These are phyloP conservation scores for Alauda arvensis DNA, from an alignment of 2,797 vertebrate species.

Conservation along the genomic window DNA sequence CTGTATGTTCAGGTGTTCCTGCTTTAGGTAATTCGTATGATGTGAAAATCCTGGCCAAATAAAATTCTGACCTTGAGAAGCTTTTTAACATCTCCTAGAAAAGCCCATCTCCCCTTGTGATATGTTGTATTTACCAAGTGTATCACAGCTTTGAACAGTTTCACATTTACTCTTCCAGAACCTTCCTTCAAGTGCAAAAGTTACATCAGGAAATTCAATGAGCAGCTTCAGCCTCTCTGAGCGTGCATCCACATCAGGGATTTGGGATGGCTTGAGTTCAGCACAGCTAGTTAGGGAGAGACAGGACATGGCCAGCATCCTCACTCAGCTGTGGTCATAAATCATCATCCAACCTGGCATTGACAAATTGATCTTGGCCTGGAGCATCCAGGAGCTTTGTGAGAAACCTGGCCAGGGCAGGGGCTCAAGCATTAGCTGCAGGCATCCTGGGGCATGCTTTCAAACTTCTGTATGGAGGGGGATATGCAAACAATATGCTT, in stretches of 20 bases:
- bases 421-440: slow-evolving; percentile 31
- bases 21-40: neutral
- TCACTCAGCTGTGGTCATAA: slow-evolving; percentile 55
- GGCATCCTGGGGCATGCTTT: slow-evolving; percentile 32
- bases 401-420: slow-evolving; percentile 44
- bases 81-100: neutral
- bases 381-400: slow-evolving; percentile 50
- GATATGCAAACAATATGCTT: slow-evolving; percentile 18
- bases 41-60: neutral
- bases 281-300: slow-evolving; percentile 38
- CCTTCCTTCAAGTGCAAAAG: neutral
- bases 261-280: slow-evolving; percentile 60
- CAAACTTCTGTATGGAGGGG: slow-evolving; percentile 24
- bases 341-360: slow-evolving; percentile 68
- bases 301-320: neutral
- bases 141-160: neutral
- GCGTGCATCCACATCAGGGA: neutral
- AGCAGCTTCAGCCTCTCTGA: slow-evolving; percentile 35
- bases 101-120: neutral
- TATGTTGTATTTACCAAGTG: neutral
- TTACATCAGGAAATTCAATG: slow-evolving; percentile 6
- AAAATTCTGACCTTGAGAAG: neutral
- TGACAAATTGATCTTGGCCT: slow-evolving; percentile 72
- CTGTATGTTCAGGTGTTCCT: neutral
- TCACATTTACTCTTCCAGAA: slow-evolving; percentile 6